phyloP scores from a whole-genome alignment of 2,113 vertebrate species.

The Ursus arctos region DNA sequence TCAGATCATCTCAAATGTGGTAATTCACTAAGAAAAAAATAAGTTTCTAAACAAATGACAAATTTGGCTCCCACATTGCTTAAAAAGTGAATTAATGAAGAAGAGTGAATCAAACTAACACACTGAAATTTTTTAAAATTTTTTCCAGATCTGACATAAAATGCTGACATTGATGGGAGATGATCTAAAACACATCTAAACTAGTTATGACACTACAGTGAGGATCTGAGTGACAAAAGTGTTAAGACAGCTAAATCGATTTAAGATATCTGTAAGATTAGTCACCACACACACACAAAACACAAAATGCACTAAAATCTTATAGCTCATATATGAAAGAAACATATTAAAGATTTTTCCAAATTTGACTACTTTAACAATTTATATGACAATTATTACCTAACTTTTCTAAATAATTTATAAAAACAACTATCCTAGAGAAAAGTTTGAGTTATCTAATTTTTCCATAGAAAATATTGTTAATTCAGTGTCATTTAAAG shows the following conservation, averaged over 20 bases:
- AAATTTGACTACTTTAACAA: background rate
- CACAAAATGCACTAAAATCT: background rate
- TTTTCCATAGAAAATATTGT: background rate
- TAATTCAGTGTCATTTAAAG: background rate
- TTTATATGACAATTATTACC: background rate
- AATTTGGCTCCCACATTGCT: conserved; percentile 18
- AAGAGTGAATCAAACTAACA: conserved; percentile 53
- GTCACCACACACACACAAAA: background rate
- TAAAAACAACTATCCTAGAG: background rate
- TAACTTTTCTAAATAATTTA: conserved; percentile 33
- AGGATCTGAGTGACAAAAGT: background rate
- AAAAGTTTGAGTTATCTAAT: background rate
- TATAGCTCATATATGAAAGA: background rate
- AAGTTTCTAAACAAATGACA: conserved; percentile 50
- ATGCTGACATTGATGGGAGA: conserved; percentile 8
- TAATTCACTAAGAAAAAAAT: conserved; percentile 31
- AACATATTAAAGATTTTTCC: background rate
- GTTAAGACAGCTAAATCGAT: background rate
- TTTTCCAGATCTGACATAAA: conserved; percentile 37
- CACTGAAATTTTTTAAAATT: background rate
- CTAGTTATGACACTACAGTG: background rate
- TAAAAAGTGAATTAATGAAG: conserved; percentile 65
- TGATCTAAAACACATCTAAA: background rate
- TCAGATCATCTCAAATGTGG: background rate
- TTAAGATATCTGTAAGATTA: background rate